A percentile compares a stretch with the other conserved stretches of the same genome.
Evolutionary conservation across 2,797 vertebrate species (phyloP).

Genomic region (Rhynchotus rufescens): DNA sequence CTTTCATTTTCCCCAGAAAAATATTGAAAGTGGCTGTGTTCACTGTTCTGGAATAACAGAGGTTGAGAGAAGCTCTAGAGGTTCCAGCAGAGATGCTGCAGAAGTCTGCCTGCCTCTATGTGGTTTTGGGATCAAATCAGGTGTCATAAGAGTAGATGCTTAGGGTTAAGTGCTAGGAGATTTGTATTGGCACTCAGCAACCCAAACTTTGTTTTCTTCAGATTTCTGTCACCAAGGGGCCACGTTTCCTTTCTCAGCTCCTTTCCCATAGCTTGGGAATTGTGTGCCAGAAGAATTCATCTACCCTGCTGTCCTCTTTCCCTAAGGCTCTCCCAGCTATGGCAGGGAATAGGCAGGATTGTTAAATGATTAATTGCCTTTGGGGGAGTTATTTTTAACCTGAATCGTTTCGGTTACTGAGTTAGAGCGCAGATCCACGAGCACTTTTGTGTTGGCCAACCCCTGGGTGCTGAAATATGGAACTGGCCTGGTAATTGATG

Average conservation of each 20-base stretch:
- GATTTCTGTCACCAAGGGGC: constrained; percentile 48
- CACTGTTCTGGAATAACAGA: neutral
- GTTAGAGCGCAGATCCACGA: neutral
- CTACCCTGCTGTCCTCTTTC: constrained; percentile 51
- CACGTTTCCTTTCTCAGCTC: constrained; percentile 25
- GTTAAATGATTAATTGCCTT: constrained; percentile 47
- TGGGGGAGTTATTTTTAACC: constrained; percentile 64
- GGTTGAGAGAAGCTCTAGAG: neutral
- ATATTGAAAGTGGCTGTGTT: neutral
- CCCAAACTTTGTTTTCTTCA: constrained; percentile 2
- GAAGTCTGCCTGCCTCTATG: neutral
- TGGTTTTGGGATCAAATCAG: neutral
- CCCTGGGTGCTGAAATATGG: constrained; percentile 26
- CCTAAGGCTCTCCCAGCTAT: constrained; percentile 37
- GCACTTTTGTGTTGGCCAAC: constrained; percentile 17
- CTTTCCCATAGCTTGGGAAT: constrained; percentile 2
- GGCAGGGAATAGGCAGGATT: constrained; percentile 27
- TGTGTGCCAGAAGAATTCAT: constrained; percentile 55
- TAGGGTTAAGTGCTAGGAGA: constrained; percentile 1
- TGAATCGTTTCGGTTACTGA: constrained; percentile 7
- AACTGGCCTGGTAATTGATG: constrained; percentile 35
- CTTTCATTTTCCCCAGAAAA: neutral
- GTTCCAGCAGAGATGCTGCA: neutral
- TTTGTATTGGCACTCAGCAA: neutral
- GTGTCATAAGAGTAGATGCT: neutral